Conservation (phyloP, 1,140 invertebrate species). For the Cydia strobilella region DNA sequence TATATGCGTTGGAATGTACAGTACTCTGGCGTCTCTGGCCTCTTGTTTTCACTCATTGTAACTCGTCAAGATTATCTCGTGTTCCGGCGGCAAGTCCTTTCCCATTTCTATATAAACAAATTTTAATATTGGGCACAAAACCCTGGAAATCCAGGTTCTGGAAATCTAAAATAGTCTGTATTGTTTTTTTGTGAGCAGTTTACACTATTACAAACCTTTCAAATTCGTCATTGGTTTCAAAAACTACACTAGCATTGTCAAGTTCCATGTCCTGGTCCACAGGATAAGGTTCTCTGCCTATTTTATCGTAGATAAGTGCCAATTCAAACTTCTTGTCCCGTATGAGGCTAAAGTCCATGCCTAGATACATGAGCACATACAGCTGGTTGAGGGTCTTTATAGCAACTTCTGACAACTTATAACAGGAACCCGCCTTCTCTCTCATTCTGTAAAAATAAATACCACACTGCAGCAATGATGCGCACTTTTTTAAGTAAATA, state of each 20-base stretch:
- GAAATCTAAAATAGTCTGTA: too few relatives aligned
- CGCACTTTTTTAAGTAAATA: too few relatives aligned
- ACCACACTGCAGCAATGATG: too few relatives aligned
- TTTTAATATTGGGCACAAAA: too few relatives aligned
- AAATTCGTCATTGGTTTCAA: slow-evolving; percentile 58
- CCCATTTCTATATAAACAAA: too few relatives aligned
- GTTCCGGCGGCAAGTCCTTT: too few relatives aligned
- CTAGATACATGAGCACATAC: slow-evolving; percentile 65
- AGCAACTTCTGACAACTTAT: slow-evolving; percentile 52
- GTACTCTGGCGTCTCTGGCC: too few relatives aligned
- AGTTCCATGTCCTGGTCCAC: slow-evolving; percentile 48
- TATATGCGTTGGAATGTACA: too few relatives aligned
- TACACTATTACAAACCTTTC: slow-evolving; percentile 51
- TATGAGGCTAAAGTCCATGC: slow-evolving; percentile 57
- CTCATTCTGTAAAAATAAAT: slow-evolving; percentile 54
- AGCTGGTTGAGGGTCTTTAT: slow-evolving; percentile 52
- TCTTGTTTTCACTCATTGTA: too few relatives aligned
- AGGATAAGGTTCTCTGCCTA: slow-evolving; percentile 58
- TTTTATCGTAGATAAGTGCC: slow-evolving; percentile 56
- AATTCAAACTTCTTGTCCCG: slow-evolving; percentile 62
- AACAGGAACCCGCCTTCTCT: slow-evolving; percentile 53
- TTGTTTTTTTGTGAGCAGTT: background rate
- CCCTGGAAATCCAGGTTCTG: too few relatives aligned
- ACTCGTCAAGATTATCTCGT: too few relatives aligned
- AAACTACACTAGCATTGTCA: slow-evolving; percentile 66